phyloP scores from a whole-genome alignment of 2,113 vertebrate genomes.

The Synodontis membranacea region DNA sequence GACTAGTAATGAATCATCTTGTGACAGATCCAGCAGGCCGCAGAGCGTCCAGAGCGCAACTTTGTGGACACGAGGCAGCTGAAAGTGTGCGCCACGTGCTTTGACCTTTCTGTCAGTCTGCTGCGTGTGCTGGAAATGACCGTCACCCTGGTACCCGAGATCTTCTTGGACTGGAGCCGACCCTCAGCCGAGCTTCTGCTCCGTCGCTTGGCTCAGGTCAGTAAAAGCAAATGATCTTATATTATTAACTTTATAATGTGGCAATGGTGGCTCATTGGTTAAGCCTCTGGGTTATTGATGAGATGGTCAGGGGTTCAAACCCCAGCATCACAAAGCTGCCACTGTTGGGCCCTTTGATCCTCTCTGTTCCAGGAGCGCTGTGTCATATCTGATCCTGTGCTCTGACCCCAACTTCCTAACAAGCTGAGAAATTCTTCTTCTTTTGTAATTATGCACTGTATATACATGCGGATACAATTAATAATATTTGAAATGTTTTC shows the following conservation, averaged over 20 bases:
- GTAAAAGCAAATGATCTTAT: background rate
- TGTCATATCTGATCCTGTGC: background rate
- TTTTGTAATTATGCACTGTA: background rate
- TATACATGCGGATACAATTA: background rate
- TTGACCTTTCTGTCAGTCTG: constrained; percentile 95
- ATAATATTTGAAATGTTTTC: background rate
- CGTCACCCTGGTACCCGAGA: constrained; percentile 88
- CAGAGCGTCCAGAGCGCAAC: constrained; percentile 93
- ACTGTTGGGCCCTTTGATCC: background rate
- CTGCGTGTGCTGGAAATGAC: constrained; percentile 97
- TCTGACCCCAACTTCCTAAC: no score
- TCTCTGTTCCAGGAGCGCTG: background rate
- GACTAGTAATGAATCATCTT: background rate
- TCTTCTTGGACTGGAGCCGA: constrained; percentile 90
- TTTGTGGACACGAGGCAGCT: constrained; percentile 97
- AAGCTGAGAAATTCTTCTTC: background rate
- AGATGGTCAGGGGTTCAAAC: background rate
- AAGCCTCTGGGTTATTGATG: background rate
- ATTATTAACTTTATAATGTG: background rate
- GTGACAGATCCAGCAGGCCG: constrained; percentile 94
- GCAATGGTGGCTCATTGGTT: background rate
- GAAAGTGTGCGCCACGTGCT: constrained; percentile 98
- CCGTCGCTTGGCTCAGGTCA: constrained; percentile 90
- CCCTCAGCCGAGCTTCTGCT: constrained; percentile 93
- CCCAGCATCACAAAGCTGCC: background rate